Percentiles rank a stretch among this genome's conserved stretches.
phyloP scores from a whole-genome alignment of 2,113 vertebrate species.

The Desmodus rotundus region DNA sequence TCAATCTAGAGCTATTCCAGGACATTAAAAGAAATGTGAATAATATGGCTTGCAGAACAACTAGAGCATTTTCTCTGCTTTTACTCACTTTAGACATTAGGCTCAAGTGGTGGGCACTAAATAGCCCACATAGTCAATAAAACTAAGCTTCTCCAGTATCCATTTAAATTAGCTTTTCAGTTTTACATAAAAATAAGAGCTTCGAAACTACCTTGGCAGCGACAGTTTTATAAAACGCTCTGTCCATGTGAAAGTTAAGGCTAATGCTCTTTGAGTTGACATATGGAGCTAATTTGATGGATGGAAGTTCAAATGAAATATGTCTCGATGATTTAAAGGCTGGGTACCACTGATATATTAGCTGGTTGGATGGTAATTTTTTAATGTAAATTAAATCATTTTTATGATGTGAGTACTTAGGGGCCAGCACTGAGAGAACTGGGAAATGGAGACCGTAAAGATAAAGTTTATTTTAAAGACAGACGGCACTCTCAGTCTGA shows the following conservation, averaged over 20 bases:
- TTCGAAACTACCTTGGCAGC: constrained; percentile 27
- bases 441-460: neutral
- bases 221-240: constrained; percentile 16
- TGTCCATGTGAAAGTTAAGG: neutral
- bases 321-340: neutral
- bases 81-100: neutral
- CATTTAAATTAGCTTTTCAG: constrained; percentile 41
- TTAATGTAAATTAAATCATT: constrained; percentile 49
- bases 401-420: constrained; percentile 31
- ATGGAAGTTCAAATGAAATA: constrained; percentile 48
- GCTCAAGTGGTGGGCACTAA: neutral
- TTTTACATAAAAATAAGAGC: constrained; percentile 44
- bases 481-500: neutral
- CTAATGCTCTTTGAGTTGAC: constrained; percentile 43
- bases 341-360: neutral
- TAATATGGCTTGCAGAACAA: neutral
- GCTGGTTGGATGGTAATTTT: neutral
- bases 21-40: neutral
- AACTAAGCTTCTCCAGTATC: neutral
- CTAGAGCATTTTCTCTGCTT: neutral
- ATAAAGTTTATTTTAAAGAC: constrained; percentile 31
- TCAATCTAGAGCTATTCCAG: neutral
- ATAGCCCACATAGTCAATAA: neutral
- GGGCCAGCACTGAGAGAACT: neutral
- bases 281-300: constrained; percentile 58